Evolutionary conservation across 1,140 invertebrate genomes (phyloP).

Genomic region (Heliconius hermathena): DNA sequence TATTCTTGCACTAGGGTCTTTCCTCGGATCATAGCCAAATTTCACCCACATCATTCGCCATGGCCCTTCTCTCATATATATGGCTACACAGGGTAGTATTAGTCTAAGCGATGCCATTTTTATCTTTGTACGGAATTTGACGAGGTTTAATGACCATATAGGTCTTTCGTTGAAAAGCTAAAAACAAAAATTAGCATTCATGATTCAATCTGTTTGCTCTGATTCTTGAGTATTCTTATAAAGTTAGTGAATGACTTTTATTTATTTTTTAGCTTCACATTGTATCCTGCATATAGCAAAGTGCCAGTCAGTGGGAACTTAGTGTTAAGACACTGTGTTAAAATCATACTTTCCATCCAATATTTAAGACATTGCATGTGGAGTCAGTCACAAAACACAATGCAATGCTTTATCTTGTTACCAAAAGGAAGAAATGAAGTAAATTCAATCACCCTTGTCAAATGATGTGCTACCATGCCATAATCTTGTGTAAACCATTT

Average conservation of each 20-base stretch:
- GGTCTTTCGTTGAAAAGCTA: slow-evolving; percentile 90
- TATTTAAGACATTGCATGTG: too few species aligned
- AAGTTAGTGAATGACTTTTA: neutral
- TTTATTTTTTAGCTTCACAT: neutral
- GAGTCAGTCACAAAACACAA: too few species aligned
- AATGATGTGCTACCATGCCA: too few species aligned
- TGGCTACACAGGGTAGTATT: slow-evolving; percentile 90
- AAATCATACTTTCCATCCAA: too few species aligned
- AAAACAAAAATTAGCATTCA: slow-evolving; percentile 17
- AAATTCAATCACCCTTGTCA: too few species aligned
- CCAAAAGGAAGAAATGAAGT: too few species aligned
- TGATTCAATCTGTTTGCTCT: neutral
- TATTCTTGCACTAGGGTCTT: slow-evolving; percentile 88
- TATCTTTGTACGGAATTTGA: slow-evolving; percentile 86
- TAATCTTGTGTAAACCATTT: too few species aligned
- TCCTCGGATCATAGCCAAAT: slow-evolving; percentile 93
- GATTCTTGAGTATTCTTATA: neutral
- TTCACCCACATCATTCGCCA: slow-evolving; percentile 93
- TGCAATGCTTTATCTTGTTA: too few species aligned
- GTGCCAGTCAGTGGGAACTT: neutral
- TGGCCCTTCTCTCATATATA: slow-evolving; percentile 93
- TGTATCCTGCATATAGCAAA: neutral
- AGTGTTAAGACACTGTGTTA: neutral
- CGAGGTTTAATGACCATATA: slow-evolving; percentile 91
- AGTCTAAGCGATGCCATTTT: slow-evolving; percentile 86